phyloP scores from a whole-genome alignment of 2,797 vertebrate genomes.

The Nannoperca australis region DNA sequence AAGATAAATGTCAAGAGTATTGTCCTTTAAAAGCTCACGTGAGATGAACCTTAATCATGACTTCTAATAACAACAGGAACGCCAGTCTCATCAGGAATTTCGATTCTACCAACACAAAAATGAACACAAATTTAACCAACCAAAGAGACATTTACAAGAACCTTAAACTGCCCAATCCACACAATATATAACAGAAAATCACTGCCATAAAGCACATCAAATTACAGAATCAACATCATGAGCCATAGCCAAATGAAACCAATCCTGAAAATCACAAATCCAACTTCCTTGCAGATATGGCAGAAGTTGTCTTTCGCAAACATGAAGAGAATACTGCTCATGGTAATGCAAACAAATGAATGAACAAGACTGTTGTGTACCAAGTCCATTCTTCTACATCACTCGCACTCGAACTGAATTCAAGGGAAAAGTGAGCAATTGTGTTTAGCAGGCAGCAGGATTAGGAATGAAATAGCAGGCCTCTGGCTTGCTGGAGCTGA shows the following conservation, averaged over 20 bases:
- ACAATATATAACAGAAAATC: background rate
- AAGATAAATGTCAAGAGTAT: no score
- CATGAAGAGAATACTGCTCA: background rate
- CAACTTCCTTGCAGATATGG: background rate
- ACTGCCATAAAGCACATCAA: background rate
- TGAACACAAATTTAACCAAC: background rate
- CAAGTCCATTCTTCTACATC: background rate
- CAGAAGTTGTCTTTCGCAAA: background rate
- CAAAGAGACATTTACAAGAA: background rate
- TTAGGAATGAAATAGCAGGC: slow-evolving; percentile 6
- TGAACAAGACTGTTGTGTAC: background rate
- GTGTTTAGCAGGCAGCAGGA: background rate
- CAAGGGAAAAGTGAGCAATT: background rate
- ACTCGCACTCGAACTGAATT: background rate
- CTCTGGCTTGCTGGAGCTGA: slow-evolving; percentile 24
- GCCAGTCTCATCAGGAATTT: no score
- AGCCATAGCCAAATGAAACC: background rate
- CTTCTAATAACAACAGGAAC: no score
- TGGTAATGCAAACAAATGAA: background rate
- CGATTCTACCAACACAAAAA: no score
- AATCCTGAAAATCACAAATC: background rate
- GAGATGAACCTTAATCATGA: no score
- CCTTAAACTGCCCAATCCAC: background rate
- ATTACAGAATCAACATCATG: background rate
- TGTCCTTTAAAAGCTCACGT: no score